A percentile compares a stretch with the other conserved stretches of the same genome.
phyloP scores from a whole-genome alignment of 1,140 invertebrate genomes.

The Dendrolimus punctatus region DNA sequence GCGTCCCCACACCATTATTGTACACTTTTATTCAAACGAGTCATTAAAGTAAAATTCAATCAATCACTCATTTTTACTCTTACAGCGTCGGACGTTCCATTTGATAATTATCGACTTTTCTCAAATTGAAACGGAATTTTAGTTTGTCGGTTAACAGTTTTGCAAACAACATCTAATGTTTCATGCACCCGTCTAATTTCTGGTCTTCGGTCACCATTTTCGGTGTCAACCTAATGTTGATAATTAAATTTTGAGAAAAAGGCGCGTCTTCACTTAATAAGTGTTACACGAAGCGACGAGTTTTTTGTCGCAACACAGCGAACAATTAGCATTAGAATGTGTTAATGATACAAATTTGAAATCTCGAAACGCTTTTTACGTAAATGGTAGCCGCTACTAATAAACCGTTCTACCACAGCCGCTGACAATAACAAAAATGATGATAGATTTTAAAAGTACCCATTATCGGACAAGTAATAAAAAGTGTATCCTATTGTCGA shows the following conservation, averaged over 20 bases:
- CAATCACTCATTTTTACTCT: constrained; percentile 30
- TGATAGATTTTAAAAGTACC: constrained; percentile 8
- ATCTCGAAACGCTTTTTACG: constrained; percentile 35
- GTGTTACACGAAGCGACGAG: constrained; percentile 51
- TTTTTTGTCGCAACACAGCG: constrained; percentile 37
- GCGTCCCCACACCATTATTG: constrained; percentile 34
- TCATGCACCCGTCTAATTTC: constrained; percentile 22
- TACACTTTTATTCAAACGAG: constrained; percentile 24
- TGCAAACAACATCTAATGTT: constrained; percentile 33
- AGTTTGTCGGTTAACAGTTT: constrained; percentile 33
- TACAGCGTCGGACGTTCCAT: constrained; percentile 13
- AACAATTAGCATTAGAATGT: constrained; percentile 58
- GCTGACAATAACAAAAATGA: constrained; percentile 1
- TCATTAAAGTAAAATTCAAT: constrained; percentile 38
- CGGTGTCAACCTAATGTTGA: constrained; percentile 55
- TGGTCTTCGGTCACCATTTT: constrained; percentile 23
- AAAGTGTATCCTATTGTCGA: not conserved
- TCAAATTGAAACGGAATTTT: constrained; percentile 43
- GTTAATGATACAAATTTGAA: constrained; percentile 58
- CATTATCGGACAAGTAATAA: constrained; percentile 3
- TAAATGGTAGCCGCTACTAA: constrained; percentile 20
- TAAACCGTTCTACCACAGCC: constrained; percentile 3
- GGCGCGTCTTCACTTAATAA: constrained; percentile 50
- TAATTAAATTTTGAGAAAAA: constrained; percentile 68
- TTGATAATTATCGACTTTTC: constrained; percentile 48